Evolutionary conservation across 2,113 vertebrate species (phyloP).

Genomic region (Columba janthina): DNA sequence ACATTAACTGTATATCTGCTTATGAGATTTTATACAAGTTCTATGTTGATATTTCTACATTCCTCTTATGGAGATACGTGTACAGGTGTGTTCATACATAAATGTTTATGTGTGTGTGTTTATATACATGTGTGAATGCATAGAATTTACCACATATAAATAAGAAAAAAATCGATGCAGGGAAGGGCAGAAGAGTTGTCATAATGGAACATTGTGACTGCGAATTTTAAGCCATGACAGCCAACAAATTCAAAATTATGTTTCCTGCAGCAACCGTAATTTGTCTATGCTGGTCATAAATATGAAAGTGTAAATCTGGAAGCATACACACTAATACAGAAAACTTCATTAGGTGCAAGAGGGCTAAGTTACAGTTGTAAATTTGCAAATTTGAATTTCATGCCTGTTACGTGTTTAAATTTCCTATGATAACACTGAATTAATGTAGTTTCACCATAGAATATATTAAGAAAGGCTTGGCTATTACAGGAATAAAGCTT

Average conservation of each 20-base stretch:
- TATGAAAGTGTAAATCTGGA: background rate
- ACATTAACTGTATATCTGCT: background rate
- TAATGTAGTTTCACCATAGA: background rate
- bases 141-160: background rate
- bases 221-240: background rate
- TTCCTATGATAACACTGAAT: slow-evolving; percentile 25
- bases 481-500: background rate
- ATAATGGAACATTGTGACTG: background rate
- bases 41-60: background rate
- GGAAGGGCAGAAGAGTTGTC: background rate
- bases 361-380: slow-evolving; percentile 6
- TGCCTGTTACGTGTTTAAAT: slow-evolving; percentile 27
- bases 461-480: background rate
- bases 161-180: background rate
- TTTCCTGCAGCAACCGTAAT: slow-evolving; percentile 13
- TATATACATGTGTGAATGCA: background rate
- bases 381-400: slow-evolving; percentile 41
- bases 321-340: background rate
- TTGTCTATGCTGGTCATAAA: background rate
- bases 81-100: background rate
- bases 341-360: background rate
- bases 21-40: background rate
- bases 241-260: slow-evolving; percentile 21
- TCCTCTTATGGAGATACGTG: background rate
- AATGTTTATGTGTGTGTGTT: background rate